Evolutionary conservation across 2,113 vertebrate genomes (phyloP), one percentile per base, ranked within the genome.

Genomic region (Mellivora capensis): DNA sequence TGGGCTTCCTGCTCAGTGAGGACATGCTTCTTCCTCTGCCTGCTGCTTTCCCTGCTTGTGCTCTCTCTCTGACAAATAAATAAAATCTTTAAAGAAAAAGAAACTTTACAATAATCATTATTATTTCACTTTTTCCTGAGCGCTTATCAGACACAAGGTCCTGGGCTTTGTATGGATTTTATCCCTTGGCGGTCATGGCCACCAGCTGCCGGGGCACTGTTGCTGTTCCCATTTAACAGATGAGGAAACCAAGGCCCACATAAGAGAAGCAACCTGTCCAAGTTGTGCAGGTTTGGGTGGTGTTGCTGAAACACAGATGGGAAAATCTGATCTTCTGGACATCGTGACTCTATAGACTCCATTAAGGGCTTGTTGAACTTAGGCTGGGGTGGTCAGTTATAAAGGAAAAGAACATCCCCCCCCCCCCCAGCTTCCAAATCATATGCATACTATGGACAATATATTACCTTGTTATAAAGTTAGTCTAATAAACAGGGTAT

Each of bases 401-500:
- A 27, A 76, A 94, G 25, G 37, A 27, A 62, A 81, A 44, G 29
- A 37, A 4, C 3, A 59, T n/a, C 25, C 23, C 15, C 20, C 82
- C 34, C 2, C 44, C 76, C 23, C 1, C 44, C 27, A 15, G 27
- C 44, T 0, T 21, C 7, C 9, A 37, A 77, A 81, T 37, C 18
- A 11, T 0, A 3, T 0, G 12, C 15, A 27, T 7, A 0, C 2
- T 9, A 6, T n/a, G 12, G 39, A 39, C 13, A 29, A 18, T 6
- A 34, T 7, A 23, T 6, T 3, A 2, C 8, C 27, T 17, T 9
- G 0, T 47, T 79, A 21, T 79, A 72, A 29, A 62, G 47, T 21
- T 4, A 44, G 37, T 34, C 81, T 74, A 31, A 88, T 76, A 57
- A 62, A 15, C 23, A 39, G 18, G 27, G 49, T 25, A 2, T 84